Conservation (phyloP, 2,888 invertebrate species). For the Pristionchus arcanus region DNA sequence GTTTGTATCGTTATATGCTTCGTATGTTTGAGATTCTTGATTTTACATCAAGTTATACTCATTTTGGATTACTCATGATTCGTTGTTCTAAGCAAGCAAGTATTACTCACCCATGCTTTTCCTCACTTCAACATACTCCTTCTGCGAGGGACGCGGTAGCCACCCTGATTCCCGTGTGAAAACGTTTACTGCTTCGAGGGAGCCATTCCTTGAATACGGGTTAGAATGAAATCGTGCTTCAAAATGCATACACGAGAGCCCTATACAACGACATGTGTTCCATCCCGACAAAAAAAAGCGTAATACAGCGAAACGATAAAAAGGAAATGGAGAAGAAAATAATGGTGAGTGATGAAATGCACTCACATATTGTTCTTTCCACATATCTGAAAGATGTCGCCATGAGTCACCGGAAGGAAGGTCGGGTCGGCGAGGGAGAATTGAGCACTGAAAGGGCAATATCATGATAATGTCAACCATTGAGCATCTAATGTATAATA, state of each 20-base stretch:
- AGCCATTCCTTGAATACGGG: not conserved
- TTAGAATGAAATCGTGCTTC: too few species aligned
- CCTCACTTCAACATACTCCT: slow-evolving; percentile 44
- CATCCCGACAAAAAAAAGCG: too few species aligned
- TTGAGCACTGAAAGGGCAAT: slow-evolving; percentile 36
- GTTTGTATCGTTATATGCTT: too few species aligned
- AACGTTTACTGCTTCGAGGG: slow-evolving; percentile 14
- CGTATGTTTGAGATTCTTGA: too few species aligned
- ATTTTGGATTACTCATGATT: not conserved
- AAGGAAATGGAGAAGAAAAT: not conserved
- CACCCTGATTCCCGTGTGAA: slow-evolving; percentile 38
- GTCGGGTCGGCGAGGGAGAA: slow-evolving; percentile 29
- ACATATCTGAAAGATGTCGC: slow-evolving; percentile 42
- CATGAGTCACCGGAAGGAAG: slow-evolving; percentile 46
- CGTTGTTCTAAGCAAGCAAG: not conserved
- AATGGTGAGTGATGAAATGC: not conserved
- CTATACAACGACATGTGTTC: too few species aligned
- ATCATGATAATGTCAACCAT: too few species aligned
- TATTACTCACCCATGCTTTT: not conserved
- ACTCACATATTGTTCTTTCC: slow-evolving; percentile 22
- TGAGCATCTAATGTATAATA: too few species aligned
- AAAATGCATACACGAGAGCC: too few species aligned
- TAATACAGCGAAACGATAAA: not conserved
- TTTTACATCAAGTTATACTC: not conserved
- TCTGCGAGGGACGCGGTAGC: slow-evolving; percentile 39